Evolutionary conservation across 2,113 vertebrate genomes (phyloP).

Genomic region (Orientallactaga bullata): DNA sequence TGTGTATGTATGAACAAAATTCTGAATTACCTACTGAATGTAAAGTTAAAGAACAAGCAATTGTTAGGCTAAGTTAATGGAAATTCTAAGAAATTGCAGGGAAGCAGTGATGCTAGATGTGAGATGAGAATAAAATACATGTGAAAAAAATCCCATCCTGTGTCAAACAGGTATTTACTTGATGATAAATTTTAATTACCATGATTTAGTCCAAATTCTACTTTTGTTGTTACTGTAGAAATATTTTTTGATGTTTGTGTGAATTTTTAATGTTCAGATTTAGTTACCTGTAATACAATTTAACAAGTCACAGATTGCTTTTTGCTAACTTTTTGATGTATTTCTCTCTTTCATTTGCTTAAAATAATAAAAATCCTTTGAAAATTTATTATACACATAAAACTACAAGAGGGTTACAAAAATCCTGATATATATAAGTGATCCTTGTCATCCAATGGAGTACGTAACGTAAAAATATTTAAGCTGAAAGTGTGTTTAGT

Average conservation of each 20-base stretch:
- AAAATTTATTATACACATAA: background rate
- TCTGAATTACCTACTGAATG: background rate
- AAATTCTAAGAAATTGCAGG: background rate
- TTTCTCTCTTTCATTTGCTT: background rate
- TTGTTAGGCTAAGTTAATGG: background rate
- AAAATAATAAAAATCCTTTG: background rate
- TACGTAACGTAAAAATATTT: background rate
- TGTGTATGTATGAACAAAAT: background rate
- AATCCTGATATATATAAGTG: background rate
- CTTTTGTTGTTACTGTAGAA: background rate
- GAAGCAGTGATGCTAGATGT: background rate
- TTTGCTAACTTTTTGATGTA: constrained; percentile 13
- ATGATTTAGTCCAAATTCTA: background rate
- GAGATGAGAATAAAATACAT: background rate
- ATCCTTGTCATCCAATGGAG: background rate
- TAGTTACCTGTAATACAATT: background rate
- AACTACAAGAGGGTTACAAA: background rate
- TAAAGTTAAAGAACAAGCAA: constrained; percentile 7
- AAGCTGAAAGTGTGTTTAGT: background rate
- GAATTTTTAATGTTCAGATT: constrained; percentile 47
- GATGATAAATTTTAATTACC: background rate
- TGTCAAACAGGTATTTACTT: background rate
- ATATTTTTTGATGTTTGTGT: background rate
- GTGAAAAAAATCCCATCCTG: background rate
- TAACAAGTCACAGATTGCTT: constrained; percentile 4